phyloP scores from a whole-genome alignment of 2,113 vertebrate genomes.

The Opisthocomus hoazin region DNA sequence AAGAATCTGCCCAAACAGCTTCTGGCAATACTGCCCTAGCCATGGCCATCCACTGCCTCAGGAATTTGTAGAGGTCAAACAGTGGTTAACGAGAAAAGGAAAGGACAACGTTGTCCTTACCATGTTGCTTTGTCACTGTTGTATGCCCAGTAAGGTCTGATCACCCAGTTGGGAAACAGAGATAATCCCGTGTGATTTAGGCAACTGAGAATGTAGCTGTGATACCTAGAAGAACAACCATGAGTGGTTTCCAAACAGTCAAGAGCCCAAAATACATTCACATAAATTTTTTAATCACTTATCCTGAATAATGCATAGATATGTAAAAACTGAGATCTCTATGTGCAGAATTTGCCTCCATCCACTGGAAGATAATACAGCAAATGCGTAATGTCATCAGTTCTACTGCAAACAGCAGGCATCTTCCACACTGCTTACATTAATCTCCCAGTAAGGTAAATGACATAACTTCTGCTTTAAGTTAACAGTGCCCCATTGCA shows the following conservation, averaged over 20 bases:
- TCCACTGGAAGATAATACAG: neutral
- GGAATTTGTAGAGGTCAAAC: neutral
- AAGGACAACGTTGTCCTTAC: neutral
- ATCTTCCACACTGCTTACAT: neutral
- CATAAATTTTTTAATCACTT: neutral
- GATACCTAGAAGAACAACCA: neutral
- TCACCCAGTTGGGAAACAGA: neutral
- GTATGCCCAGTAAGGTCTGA: neutral
- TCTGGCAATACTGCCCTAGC: neutral
- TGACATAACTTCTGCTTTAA: constrained; percentile 28
- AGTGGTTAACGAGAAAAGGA: neutral
- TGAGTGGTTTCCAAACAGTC: neutral
- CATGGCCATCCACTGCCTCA: neutral
- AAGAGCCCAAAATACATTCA: neutral
- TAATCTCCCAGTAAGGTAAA: neutral
- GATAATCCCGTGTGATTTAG: neutral
- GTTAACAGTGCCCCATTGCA: neutral
- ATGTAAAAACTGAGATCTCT: neutral
- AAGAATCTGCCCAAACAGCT: neutral
- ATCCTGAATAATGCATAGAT: neutral
- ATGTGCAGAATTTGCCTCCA: neutral
- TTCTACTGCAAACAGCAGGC: neutral
- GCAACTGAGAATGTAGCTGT: neutral
- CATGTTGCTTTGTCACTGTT: neutral
- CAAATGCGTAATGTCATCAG: neutral